Base-by-base conservation (phyloP, 2,888 invertebrate genomes). In the Drosophila pseudotakahashii region DNA sequence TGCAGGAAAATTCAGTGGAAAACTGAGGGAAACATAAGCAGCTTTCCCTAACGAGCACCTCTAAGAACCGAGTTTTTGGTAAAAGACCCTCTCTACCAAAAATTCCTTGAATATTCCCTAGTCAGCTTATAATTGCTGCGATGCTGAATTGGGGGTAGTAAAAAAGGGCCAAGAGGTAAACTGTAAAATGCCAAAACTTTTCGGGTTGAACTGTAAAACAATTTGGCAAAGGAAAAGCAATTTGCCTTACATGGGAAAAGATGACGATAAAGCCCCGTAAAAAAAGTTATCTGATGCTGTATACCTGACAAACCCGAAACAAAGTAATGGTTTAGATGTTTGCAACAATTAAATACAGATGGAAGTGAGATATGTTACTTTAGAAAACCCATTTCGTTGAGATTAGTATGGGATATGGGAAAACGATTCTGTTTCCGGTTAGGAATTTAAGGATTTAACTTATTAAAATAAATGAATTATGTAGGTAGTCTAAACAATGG, bases 41-140 rank as follows among this genome's bases (percentile, higher is more conserved):
- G 78, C 78, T 79, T 78, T 75, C 54, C 48, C 30, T 37, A 52
- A 69, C 41, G 54, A 53, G 64, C 41, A 36, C 16, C 14, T 34
- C 58, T 19, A 34, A 14, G 44, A 11, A 34, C 39, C 11, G 37
- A 32, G 11, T 23, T 37, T 37, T 42, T 52, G 50, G 58, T 68
- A 62, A 64, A 77, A 61, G 71, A 69, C 67, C 80, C 75, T 71
- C 67, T 55, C 67, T 30, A 50, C 50, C 72, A 30, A 62, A 62
- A 78, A 82, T 78, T 72, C 68, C 42, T 70, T 30, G 74, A 72
- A 69, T 72, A 41, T 44, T 60, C 54, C 61, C 57, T 47, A 52
- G 62, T 36, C 23, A 50, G 66, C 72, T 78, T 71, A 74, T 81
- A 81, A 74, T 79, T 77, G 68, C 48, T 55, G 37, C 5, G 44